phyloP scores from a whole-genome alignment of 2,888 invertebrate genomes.

The Anodontia alba region DNA sequence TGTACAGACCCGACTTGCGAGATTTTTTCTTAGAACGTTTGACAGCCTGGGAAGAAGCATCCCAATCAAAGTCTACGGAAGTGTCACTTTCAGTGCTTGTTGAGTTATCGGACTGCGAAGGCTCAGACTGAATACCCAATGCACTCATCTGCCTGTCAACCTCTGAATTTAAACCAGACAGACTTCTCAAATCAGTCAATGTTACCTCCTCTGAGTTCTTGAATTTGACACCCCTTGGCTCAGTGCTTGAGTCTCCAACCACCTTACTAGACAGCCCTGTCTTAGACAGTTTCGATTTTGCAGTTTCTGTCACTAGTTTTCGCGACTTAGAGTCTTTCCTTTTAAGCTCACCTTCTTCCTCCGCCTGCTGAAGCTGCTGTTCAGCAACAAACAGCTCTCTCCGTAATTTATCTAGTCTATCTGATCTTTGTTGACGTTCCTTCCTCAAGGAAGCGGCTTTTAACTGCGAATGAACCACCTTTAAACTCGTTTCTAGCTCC shows the following conservation, averaged over 20 bases:
- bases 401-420: background rate
- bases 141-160: background rate
- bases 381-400: background rate
- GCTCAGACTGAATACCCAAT: background rate
- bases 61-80: background rate
- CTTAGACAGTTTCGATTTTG: background rate
- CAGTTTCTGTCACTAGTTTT: background rate
- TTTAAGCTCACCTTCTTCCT: constrained; percentile 1
- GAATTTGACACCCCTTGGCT: background rate
- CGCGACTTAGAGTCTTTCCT: too few relatives aligned
- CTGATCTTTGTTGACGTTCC: background rate
- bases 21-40: background rate
- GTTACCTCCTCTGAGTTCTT: too few relatives aligned
- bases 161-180: background rate
- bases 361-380: background rate
- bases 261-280: background rate
- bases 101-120: background rate
- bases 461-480: background rate
- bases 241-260: background rate
- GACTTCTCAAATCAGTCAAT: background rate
- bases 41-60: background rate
- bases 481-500: background rate
- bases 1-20: background rate
- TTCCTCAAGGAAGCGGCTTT: background rate
- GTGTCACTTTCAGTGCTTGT: background rate